Conservation (phyloP, 2,113 vertebrate genomes). For the Rhinolophus ferrumequinum region DNA sequence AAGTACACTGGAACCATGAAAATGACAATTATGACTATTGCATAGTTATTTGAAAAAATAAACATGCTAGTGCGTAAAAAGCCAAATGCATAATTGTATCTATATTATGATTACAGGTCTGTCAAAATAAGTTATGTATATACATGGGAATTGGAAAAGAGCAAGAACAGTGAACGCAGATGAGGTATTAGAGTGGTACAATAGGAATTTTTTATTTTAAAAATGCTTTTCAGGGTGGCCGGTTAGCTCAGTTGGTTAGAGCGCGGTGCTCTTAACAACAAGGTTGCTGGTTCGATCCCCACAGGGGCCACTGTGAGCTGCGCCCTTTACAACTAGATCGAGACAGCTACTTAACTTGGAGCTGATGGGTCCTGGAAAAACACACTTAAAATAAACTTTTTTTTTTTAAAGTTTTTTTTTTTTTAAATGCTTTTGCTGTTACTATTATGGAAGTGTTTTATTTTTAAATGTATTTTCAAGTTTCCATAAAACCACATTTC, state of each 20-base stretch:
- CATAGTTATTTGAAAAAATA: slow-evolving; percentile 10
- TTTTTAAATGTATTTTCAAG: background rate
- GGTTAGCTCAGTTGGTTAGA: no score
- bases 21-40: slow-evolving; percentile 6
- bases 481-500: slow-evolving; percentile 8
- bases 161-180: background rate
- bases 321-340: no score
- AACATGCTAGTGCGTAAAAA: background rate
- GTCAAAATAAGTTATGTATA: background rate
- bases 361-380: no score
- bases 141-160: background rate
- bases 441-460: background rate
- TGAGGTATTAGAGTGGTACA: background rate
- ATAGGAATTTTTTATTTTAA: background rate
- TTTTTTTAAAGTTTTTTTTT: no score
- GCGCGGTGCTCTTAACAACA: no score
- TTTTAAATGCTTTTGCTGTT: background rate
- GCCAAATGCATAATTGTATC: background rate
- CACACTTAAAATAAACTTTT: no score
- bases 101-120: background rate
- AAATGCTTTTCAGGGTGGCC: no score
- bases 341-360: no score
- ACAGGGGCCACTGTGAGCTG: no score
- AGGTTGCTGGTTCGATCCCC: no score
- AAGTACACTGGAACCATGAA: background rate